Evolutionary conservation across 2,797 vertebrate species (phyloP).

Genomic region (Xiphophorus birchmanni): DNA sequence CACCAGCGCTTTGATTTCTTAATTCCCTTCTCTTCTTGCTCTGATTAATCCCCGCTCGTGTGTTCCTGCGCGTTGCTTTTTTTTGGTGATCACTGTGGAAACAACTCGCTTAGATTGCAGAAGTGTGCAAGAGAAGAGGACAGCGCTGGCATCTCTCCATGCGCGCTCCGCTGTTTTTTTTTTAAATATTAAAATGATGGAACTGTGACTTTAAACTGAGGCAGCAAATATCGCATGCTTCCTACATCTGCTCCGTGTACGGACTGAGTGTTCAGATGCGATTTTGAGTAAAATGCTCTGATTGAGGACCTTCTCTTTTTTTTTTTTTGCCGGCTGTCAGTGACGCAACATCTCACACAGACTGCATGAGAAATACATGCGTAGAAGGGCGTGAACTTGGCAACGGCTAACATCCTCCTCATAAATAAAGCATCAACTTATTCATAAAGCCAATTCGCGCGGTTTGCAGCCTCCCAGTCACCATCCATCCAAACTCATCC

Average conservation of each 20-base stretch:
- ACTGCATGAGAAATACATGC: constrained; percentile 64
- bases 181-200: constrained; percentile 18
- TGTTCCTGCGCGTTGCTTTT: neutral
- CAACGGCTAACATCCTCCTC: constrained; percentile 44
- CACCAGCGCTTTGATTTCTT: constrained; percentile 33
- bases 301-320: constrained; percentile 16
- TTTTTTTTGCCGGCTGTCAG: constrained; percentile 43
- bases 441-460: constrained; percentile 21
- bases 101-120: constrained; percentile 52
- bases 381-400: constrained; percentile 78
- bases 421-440: constrained; percentile 39
- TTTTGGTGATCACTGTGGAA: constrained; percentile 18
- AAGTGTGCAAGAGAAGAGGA: constrained; percentile 55
- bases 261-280: constrained; percentile 5
- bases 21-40: neutral
- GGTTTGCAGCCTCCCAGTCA: neutral
- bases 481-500: constrained; percentile 21
- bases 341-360: constrained; percentile 69
- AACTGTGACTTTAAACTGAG: constrained; percentile 57
- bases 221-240: constrained; percentile 28
- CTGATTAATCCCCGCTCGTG: neutral
- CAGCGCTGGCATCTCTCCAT: constrained; percentile 65
- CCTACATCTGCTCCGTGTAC: neutral
- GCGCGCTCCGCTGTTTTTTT: constrained; percentile 50
- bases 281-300: constrained; percentile 29